These are phyloP conservation scores for Hermatobates lingyangjiaoensis DNA, from an alignment of 1,140 invertebrate species.

Conservation along the genomic window DNA sequence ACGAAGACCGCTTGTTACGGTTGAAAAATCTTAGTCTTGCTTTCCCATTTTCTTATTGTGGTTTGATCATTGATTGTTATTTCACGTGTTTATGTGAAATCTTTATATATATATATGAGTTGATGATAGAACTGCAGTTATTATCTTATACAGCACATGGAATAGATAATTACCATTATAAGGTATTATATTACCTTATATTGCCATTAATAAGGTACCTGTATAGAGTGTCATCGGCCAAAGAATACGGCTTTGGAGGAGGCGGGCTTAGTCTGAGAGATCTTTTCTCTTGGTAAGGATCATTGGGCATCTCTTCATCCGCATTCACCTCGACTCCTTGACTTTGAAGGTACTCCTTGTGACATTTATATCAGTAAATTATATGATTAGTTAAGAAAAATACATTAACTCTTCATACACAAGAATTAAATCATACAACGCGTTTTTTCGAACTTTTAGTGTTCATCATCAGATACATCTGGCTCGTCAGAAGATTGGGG, in stretches of 20 bases:
- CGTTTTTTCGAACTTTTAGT: not conserved
- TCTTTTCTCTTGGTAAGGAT: constrained; percentile 40
- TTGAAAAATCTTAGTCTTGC: too few relatives aligned
- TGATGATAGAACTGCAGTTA: not conserved
- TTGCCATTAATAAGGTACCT: constrained; percentile 50
- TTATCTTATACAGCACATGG: not conserved
- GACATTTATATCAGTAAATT: not conserved
- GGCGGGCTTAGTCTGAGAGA: not conserved
- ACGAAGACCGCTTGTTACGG: too few relatives aligned
- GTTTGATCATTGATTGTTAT: too few relatives aligned
- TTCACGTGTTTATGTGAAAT: too few relatives aligned
- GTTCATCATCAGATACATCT: not conserved
- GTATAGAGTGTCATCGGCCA: constrained; percentile 32
- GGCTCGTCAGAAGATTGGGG: not conserved
- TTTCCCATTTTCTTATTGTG: too few relatives aligned
- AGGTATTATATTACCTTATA: constrained; percentile 35
- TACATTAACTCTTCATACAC: too few relatives aligned
- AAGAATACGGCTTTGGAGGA: constrained; percentile 15
- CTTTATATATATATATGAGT: too few relatives aligned
- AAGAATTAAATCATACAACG: not conserved
- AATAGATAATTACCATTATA: not conserved
- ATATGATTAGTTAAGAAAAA: too few relatives aligned
- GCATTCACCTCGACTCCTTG: constrained; percentile 59
- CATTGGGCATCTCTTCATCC: constrained; percentile 45
- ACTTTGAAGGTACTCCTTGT: constrained; percentile 33